Percentiles rank a stretch among this genome's conserved stretches.
These are phyloP conservation scores for Sebastiscus albofasciatus DNA, from an alignment of 2,797 vertebrate species.

Conservation along the genomic window DNA sequence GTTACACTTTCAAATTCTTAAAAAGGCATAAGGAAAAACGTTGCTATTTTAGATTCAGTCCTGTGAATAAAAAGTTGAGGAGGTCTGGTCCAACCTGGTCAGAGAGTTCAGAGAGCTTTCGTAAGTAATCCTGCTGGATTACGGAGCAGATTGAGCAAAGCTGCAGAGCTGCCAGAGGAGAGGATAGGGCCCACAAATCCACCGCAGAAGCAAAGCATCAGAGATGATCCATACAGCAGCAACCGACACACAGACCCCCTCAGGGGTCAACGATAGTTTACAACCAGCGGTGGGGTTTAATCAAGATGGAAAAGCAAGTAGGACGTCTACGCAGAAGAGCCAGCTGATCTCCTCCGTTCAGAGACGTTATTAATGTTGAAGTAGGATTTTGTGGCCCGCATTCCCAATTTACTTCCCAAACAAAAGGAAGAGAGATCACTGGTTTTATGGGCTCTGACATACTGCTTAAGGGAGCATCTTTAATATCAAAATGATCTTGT, in stretches of 20 bases:
- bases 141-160: conserved; percentile 77
- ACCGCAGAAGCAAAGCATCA: conserved; percentile 47
- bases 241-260: conserved; percentile 19
- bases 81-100: conserved; percentile 34
- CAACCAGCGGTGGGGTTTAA: neutral
- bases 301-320: neutral
- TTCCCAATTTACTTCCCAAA: neutral
- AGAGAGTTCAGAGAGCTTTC: conserved; percentile 71
- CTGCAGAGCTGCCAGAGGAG: conserved; percentile 55
- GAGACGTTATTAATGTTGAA: neutral
- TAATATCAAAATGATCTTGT: neutral
- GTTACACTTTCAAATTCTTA: no score
- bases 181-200: conserved; percentile 65
- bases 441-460: neutral
- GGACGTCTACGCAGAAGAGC: neutral
- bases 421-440: neutral
- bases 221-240: conserved; percentile 59
- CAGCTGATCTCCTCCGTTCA: neutral
- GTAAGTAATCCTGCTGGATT: conserved; percentile 78
- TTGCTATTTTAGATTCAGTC: neutral
- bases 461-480: neutral
- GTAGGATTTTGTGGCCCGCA: neutral
- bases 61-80: conserved; percentile 20
- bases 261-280: neutral
- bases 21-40: neutral